Evolutionary conservation across 2,888 invertebrate species (phyloP).

Genomic region (Agrotis segetum): DNA sequence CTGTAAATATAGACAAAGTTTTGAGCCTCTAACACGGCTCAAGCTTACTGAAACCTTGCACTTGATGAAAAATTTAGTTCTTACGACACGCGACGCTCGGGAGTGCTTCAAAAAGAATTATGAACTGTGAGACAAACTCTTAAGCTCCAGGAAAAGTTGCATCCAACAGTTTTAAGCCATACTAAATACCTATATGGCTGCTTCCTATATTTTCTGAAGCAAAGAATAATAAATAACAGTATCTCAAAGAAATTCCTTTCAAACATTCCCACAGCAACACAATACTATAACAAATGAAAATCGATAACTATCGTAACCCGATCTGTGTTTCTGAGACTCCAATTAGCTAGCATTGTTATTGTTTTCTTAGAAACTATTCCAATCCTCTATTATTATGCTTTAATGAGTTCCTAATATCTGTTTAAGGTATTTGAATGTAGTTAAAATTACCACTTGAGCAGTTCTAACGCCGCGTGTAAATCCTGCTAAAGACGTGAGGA

Average conservation of each 20-base stretch:
- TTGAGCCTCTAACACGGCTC: constrained; percentile 3
- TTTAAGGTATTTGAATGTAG: constrained; percentile 52
- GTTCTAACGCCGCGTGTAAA: constrained; percentile 59
- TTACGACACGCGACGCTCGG: neutral
- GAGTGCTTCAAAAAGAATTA: constrained; percentile 6
- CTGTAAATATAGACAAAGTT: constrained; percentile 29
- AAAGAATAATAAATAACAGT: neutral
- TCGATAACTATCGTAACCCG: constrained; percentile 25
- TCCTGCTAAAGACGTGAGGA: constrained; percentile 72
- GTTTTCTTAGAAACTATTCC: constrained; percentile 28
- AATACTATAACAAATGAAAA: constrained; percentile 20
- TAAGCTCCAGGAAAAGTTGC: constrained; percentile 7
- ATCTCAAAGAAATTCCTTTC: neutral
- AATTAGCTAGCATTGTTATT: constrained; percentile 34
- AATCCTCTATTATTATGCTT: constrained; percentile 20
- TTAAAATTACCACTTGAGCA: constrained; percentile 63
- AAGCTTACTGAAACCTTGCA: constrained; percentile 23
- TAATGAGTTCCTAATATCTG: constrained; percentile 31
- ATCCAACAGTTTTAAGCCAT: neutral
- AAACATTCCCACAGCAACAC: constrained; percentile 4
- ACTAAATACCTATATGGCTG: too few species aligned
- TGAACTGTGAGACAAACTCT: constrained; percentile 12
- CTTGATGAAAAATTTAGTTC: constrained; percentile 37
- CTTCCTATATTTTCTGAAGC: neutral
- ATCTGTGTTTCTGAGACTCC: constrained; percentile 18